phyloP scores from a whole-genome alignment of 2,113 vertebrate genomes.

The Phylloscopus trochiloides region DNA sequence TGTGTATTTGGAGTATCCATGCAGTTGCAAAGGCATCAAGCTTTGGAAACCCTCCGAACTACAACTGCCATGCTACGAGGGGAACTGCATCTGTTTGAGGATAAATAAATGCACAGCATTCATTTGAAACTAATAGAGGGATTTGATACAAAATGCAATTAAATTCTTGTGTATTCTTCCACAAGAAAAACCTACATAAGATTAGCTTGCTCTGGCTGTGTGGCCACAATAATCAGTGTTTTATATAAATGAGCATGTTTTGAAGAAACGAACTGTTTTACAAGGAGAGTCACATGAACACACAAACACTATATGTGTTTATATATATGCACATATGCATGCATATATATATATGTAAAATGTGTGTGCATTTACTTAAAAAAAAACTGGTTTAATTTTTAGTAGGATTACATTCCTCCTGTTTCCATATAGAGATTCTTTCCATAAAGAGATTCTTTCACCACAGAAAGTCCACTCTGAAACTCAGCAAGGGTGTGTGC shows the following conservation, averaged over 20 bases:
- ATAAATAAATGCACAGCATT: neutral
- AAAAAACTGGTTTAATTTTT: neutral
- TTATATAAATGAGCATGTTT: neutral
- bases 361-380: neutral
- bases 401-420: neutral
- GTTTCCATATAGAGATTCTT: neutral
- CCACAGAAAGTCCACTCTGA: neutral
- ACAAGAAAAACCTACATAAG: neutral
- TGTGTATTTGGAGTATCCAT: neutral
- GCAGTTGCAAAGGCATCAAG: neutral
- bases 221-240: neutral
- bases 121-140: neutral
- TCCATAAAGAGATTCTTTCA: neutral
- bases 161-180: neutral
- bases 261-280: neutral
- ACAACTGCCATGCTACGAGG: rapidly evolving
- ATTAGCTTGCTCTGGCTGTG: neutral
- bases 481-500: neutral
- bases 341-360: neutral
- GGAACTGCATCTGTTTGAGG: neutral
- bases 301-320: neutral
- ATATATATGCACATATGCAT: neutral
- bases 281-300: neutral
- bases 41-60: neutral
- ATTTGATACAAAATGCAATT: neutral